Conservation (phyloP, 2,797 vertebrate species). For the Sebastes hopkinsi region DNA sequence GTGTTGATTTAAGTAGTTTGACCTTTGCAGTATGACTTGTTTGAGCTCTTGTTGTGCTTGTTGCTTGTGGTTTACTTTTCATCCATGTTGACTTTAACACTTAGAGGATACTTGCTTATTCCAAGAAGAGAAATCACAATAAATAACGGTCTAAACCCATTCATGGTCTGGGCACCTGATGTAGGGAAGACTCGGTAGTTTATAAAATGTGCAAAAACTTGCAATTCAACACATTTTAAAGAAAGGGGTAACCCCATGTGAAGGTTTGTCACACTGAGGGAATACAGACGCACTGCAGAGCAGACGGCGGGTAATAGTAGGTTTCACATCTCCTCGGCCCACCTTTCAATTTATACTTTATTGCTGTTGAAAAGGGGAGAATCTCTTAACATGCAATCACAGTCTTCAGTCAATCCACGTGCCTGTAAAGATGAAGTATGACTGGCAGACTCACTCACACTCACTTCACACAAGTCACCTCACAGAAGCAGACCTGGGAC, state of each 20-base stretch:
- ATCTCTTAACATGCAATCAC: slow-evolving; percentile 71
- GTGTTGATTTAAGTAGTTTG: not conserved
- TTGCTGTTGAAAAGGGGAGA: slow-evolving; percentile 56
- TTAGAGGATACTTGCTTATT: not conserved
- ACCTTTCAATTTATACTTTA: slow-evolving; percentile 73
- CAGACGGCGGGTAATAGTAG: slow-evolving; percentile 62
- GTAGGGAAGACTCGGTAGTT: not conserved
- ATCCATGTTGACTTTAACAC: not conserved
- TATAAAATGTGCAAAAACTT: not conserved
- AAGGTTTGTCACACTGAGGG: not conserved
- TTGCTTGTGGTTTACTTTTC: not conserved
- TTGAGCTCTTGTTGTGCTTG: not conserved
- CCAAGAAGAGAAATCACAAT: not conserved
- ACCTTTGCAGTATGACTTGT: slow-evolving; percentile 6
- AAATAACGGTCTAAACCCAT: not conserved
- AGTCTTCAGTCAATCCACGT: slow-evolving; percentile 35
- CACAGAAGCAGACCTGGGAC: slow-evolving; percentile 16
- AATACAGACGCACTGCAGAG: not conserved
- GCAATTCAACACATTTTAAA: not conserved
- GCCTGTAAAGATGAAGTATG: slow-evolving; percentile 62
- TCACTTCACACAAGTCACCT: not conserved
- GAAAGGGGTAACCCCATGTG: not conserved
- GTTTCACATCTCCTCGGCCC: slow-evolving; percentile 41
- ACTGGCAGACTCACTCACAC: not conserved
- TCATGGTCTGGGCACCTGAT: not conserved